A percentile compares a stretch with the other conserved stretches of the same genome.
Conservation (phyloP, 2,113 vertebrate genomes). For the Lophura nycthemera region DNA sequence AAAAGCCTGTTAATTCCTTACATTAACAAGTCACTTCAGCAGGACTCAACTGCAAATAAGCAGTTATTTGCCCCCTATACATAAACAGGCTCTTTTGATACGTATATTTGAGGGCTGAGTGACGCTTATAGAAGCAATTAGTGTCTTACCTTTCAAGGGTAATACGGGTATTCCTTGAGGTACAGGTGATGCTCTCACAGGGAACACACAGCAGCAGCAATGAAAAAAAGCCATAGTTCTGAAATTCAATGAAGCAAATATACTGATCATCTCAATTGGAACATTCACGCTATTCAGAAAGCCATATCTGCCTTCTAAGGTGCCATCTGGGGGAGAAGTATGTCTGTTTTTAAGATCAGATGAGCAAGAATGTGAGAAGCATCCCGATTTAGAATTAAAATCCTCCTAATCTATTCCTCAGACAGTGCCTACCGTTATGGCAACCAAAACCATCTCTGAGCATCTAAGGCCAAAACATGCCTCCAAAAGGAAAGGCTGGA, state of each 20-base stretch:
- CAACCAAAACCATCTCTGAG: neutral
- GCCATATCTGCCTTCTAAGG: neutral
- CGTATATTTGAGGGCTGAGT: neutral
- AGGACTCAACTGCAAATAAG: neutral
- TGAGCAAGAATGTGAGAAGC: neutral
- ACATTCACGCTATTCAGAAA: neutral
- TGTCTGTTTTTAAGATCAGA: neutral
- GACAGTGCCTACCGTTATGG: neutral
- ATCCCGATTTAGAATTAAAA: neutral
- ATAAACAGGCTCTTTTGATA: neutral
- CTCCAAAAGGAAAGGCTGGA: neutral
- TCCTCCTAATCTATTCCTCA: neutral
- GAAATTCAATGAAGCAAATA: neutral
- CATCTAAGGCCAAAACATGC: neutral
- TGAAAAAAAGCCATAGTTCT: neutral
- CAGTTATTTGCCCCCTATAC: neutral
- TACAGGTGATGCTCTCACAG: neutral
- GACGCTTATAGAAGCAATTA: neutral
- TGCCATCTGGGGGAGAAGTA: neutral
- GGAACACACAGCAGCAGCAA: neutral
- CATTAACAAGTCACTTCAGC: neutral
- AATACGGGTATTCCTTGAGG: neutral
- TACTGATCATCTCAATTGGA: neutral
- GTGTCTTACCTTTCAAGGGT: neutral
- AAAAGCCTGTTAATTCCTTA: neutral